Percentiles rank a stretch among this genome's conserved stretches.
Conservation (phyloP, 2,113 vertebrate genomes). For the Coreoperca whiteheadi region DNA sequence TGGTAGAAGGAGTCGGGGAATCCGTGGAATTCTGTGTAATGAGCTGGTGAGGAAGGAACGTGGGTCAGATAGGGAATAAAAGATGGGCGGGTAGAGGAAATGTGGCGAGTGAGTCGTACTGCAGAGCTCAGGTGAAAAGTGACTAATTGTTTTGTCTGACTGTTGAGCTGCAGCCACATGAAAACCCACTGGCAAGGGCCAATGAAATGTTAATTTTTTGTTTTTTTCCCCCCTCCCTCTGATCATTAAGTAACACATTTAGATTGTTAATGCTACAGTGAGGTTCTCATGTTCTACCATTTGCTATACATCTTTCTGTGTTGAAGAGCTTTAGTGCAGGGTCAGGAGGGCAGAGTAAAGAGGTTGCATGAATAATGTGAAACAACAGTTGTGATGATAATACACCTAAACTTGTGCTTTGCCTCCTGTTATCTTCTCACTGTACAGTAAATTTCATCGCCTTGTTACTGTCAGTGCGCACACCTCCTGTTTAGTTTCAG, state of each 20-base stretch:
- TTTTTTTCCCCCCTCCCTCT: background rate
- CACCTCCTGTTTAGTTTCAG: background rate
- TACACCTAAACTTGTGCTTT: slow-evolving; percentile 37
- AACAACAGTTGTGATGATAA: slow-evolving; percentile 6
- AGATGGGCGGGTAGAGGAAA: slow-evolving; percentile 9
- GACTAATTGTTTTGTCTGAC: background rate
- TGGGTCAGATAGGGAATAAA: slow-evolving; percentile 23
- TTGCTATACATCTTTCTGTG: background rate
- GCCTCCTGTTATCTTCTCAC: background rate
- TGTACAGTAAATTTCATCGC: background rate
- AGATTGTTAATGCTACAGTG: background rate
- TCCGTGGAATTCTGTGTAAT: slow-evolving; percentile 71
- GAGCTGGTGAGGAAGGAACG: slow-evolving; percentile 67
- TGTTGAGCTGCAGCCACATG: background rate
- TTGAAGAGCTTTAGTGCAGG: background rate
- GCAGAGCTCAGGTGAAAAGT: background rate
- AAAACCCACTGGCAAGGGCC: background rate
- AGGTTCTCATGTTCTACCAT: background rate
- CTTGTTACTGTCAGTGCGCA: background rate
- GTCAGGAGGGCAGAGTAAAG: background rate
- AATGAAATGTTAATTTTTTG: background rate
- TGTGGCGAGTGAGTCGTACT: background rate
- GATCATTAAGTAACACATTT: background rate
- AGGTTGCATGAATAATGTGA: background rate
- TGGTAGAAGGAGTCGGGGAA: slow-evolving; percentile 33